Percentiles rank a stretch among this genome's conserved stretches.
These are phyloP conservation scores for Ormyrus nitidulus DNA, from an alignment of 2,888 invertebrate genomes.

Conservation along the genomic window DNA sequence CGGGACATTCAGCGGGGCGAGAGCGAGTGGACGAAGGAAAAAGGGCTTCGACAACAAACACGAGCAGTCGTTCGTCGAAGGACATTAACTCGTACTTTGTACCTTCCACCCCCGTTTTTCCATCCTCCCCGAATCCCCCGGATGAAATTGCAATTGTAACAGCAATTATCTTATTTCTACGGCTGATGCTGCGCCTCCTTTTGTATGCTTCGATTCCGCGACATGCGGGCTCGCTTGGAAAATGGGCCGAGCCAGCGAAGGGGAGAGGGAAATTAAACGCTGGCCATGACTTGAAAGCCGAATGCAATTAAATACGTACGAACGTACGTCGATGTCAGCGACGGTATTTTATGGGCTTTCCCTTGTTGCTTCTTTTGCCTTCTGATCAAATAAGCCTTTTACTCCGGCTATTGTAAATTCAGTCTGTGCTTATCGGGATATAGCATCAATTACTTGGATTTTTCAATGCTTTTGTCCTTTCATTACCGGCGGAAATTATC, in stretches of 20 bases:
- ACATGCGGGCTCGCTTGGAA: constrained; percentile 52
- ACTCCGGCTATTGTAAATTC: constrained; percentile 30
- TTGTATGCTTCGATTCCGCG: constrained; percentile 65
- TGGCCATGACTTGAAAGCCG: constrained; percentile 55
- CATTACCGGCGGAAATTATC: too few species aligned
- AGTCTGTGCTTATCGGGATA: constrained; percentile 2
- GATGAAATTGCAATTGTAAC: constrained; percentile 69
- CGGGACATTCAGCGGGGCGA: constrained; percentile 65
- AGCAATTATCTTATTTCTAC: constrained; percentile 70
- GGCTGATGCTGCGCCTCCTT: constrained; percentile 54
- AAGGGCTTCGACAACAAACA: constrained; percentile 70
- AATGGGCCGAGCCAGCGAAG: constrained; percentile 2
- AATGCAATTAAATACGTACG: constrained; percentile 57
- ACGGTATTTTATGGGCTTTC: constrained; percentile 37
- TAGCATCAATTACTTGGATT: neutral
- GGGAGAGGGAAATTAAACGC: constrained; percentile 60
- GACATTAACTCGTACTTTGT: constrained; percentile 68
- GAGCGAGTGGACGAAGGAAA: constrained; percentile 2
- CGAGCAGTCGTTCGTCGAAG: constrained; percentile 56
- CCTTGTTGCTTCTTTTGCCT: constrained; percentile 19
- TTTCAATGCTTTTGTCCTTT: too few species aligned
- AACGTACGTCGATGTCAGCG: constrained; percentile 54
- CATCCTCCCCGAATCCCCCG: constrained; percentile 36
- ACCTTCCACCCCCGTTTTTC: constrained; percentile 46
- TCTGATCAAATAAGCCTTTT: constrained; percentile 47